Evolutionary conservation across 2,113 vertebrate species (phyloP).

Genomic region (Anser cygnoides): DNA sequence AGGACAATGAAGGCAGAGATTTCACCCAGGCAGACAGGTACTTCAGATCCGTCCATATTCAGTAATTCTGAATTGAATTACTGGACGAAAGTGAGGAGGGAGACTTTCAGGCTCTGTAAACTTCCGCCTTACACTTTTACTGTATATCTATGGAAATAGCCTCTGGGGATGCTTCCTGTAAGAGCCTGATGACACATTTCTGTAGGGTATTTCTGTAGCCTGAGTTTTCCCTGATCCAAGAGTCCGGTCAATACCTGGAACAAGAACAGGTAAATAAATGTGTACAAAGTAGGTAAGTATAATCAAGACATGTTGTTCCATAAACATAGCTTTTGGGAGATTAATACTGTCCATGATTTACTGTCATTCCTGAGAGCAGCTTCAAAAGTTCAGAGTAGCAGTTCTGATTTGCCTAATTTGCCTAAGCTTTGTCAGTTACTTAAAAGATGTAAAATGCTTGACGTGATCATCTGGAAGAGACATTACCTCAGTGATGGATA

Average conservation of each 20-base stretch:
- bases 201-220: not conserved
- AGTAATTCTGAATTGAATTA: not conserved
- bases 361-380: not conserved
- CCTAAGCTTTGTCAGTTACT: not conserved
- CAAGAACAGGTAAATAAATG: not conserved
- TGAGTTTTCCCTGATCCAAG: not conserved
- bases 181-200: not conserved
- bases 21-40: rapidly evolving
- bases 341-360: not conserved
- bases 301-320: not conserved
- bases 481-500: not conserved
- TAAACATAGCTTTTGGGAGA: not conserved
- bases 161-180: not conserved
- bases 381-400: not conserved
- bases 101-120: not conserved
- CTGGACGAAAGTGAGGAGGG: not conserved
- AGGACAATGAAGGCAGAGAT: not conserved
- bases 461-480: not conserved
- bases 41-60: not conserved
- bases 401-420: not conserved
- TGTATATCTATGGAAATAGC: not conserved
- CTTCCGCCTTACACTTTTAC: not conserved
- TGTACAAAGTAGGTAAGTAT: not conserved
- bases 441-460: not conserved
- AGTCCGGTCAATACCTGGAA: not conserved